Conservation (phyloP, 2,888 invertebrate species). For the Heteropelma amictum region DNA sequence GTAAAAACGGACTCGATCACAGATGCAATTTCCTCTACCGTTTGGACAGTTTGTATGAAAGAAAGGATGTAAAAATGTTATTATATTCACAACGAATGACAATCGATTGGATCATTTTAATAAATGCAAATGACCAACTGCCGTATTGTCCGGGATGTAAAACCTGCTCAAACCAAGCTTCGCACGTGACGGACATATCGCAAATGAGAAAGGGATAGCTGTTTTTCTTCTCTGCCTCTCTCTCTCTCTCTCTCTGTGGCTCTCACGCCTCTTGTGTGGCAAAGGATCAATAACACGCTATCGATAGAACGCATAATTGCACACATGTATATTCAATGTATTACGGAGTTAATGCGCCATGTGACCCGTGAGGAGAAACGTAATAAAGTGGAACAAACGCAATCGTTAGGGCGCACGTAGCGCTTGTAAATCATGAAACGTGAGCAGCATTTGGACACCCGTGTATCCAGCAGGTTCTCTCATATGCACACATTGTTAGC, state of each 20-base stretch:
- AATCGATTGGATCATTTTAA: no score
- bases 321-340: slow-evolving; percentile 39
- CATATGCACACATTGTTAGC: background rate
- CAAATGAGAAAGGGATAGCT: slow-evolving; percentile 15
- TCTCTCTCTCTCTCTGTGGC: background rate
- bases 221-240: background rate
- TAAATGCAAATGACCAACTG: slow-evolving; percentile 17
- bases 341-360: slow-evolving; percentile 48
- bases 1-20: no score
- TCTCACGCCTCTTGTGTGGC: background rate
- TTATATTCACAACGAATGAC: no score
- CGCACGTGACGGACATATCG: slow-evolving; percentile 31
- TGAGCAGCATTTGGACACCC: slow-evolving; percentile 40
- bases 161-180: background rate
- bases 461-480: background rate
- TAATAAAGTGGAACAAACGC: slow-evolving; percentile 45
- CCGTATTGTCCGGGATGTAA: slow-evolving; percentile 8
- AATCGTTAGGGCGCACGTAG: slow-evolving; percentile 44
- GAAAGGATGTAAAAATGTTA: no score
- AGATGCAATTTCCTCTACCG: no score
- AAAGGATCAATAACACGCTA: slow-evolving; percentile 40
- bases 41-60: no score
- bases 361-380: slow-evolving; percentile 33
- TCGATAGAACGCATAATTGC: slow-evolving; percentile 41
- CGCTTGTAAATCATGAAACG: slow-evolving; percentile 49